Evolutionary conservation across 2,888 invertebrate species (phyloP).

Genomic region (Rhabditophanes sp.): DNA sequence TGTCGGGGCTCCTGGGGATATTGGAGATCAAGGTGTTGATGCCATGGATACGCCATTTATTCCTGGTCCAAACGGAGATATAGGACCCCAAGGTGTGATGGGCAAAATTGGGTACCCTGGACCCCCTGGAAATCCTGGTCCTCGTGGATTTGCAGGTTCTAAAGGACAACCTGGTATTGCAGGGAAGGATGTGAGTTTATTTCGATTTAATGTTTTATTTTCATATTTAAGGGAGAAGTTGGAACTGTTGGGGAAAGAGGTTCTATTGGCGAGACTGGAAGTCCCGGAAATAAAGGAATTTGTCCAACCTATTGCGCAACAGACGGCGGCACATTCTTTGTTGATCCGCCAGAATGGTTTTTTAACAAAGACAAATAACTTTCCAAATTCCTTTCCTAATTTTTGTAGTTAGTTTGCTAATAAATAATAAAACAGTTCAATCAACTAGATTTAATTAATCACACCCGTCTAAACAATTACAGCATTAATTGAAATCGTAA

Average conservation of each 20-base stretch:
- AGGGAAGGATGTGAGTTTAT: slow-evolving; percentile 10
- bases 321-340: slow-evolving; percentile 42
- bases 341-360: slow-evolving; percentile 40
- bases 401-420: no score
- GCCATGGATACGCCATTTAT: slow-evolving; percentile 35
- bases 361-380: no score
- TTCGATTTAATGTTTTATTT: background rate
- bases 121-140: slow-evolving; percentile 8
- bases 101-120: slow-evolving; percentile 6
- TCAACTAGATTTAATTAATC: no score
- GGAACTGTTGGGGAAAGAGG: slow-evolving; percentile 22
- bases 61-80: slow-evolving; percentile 28
- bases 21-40: slow-evolving; percentile 32
- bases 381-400: no score
- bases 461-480: no score
- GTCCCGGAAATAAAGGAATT: slow-evolving; percentile 28
- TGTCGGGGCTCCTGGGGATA: no score
- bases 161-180: slow-evolving; percentile 12
- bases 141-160: slow-evolving; percentile 21
- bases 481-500: no score
- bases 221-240: slow-evolving; percentile 11
- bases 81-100: slow-evolving; percentile 18
- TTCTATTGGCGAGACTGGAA: slow-evolving; percentile 26
- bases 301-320: slow-evolving; percentile 42
- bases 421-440: no score